These are phyloP conservation scores for Menidia beryllina DNA, from an alignment of 2,113 vertebrate species.

Conservation along the genomic window DNA sequence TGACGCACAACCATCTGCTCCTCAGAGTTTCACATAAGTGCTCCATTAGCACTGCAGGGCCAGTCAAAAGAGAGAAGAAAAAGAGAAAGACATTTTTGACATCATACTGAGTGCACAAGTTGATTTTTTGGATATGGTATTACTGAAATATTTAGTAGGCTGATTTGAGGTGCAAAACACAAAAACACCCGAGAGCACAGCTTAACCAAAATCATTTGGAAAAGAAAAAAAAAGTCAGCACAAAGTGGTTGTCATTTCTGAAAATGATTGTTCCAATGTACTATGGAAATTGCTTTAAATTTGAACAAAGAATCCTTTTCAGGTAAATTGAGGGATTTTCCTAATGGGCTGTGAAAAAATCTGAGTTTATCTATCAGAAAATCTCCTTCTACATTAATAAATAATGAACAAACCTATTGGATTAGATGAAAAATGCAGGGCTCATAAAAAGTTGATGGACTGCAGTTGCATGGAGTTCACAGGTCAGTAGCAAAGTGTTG, in stretches of 20 bases:
- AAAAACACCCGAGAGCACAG: neutral
- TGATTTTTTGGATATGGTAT: conserved; percentile 12
- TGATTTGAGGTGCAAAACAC: neutral
- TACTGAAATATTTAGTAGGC: neutral
- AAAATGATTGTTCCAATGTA: neutral
- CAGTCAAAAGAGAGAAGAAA: conserved; percentile 1
- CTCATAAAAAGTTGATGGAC: conserved; percentile 20
- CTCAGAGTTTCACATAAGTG: conserved; percentile 22
- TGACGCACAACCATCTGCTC: conserved; percentile 47
- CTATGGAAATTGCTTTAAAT: neutral
- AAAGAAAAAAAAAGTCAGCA: neutral
- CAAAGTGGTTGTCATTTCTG: no score
- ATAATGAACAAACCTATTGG: conserved; percentile 3
- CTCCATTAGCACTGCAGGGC: conserved; percentile 35
- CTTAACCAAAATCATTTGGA: neutral
- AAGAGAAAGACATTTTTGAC: neutral
- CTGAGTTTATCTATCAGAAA: neutral
- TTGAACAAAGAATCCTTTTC: neutral
- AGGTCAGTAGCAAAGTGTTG: conserved; percentile 5
- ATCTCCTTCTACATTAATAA: conserved; percentile 6
- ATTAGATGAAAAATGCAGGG: conserved; percentile 18
- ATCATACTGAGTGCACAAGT: conserved; percentile 2
- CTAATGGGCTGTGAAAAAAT: neutral
- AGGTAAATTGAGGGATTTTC: conserved; percentile 1
- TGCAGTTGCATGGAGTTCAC: conserved; percentile 15